Evolutionary conservation across 2,797 vertebrate genomes (phyloP), one percentile per base, ranked within the genome.

Genomic region (Rhincodon typus): DNA sequence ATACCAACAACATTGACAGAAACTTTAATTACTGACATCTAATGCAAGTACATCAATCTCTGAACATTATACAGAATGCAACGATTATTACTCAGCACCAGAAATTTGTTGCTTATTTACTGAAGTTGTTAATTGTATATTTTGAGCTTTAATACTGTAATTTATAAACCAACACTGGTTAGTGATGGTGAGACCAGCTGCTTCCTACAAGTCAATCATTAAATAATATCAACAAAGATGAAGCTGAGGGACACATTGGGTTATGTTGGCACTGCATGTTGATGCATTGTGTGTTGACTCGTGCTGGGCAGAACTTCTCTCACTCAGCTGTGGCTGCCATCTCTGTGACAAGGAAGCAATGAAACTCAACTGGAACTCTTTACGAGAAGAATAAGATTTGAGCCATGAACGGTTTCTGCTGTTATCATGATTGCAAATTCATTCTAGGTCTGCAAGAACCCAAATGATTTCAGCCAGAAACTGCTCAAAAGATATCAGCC

Each of bases 21-120:
- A 69, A 67, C 23, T 23, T 69, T 42, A 25, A 93, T n/a, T 93
- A 93, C 90, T 93, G 62, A 38, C 19, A n/a, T 93, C 21, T 10
- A 69, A 69, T 12, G 19, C 62, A 27, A 69, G 21, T 67, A 91
- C 27, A 6, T 91, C 62, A 25, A 93, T 42, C 66, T 69, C 62
- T 93, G 90, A 69, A 93, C 90, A 93, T n/a, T 42, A 69, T 93
- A 93, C 90, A 93, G n/a, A 93, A 66, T 93, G 90, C 90, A 93
- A 93, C 90, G 90, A 93, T 27, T 93, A 93, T 13, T 42, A n/a
- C 42, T 69, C 90, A 93, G 62, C 67, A 25, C 8, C 90, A 62
- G 13, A 34, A n/a, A 34, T 53, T 34, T 90, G 87, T 27, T 90
- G 87, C 53, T 34, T 30, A 90, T 10, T 90, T 93, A 21, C 21